Base-by-base conservation (phyloP, 2,797 vertebrate species). In the Aeoliscus strigatus region DNA sequence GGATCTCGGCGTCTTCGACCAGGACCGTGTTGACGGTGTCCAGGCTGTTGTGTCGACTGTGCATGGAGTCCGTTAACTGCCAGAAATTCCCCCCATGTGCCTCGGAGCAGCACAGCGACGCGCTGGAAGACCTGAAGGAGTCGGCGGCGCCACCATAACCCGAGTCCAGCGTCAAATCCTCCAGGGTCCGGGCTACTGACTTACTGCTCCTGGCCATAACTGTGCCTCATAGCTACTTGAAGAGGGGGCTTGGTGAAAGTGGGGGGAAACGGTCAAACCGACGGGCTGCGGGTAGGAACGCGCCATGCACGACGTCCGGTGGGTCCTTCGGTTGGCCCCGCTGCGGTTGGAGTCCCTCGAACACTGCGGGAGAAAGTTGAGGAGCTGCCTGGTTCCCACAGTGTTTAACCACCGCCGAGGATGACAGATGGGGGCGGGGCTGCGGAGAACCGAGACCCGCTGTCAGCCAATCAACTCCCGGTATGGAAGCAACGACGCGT, bases 61-160 rank as follows among this genome's bases (percentile, higher is more conserved):
- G 92, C 93, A 94, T 94, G 78, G 93, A 93, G 92, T 90, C 92
- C 82, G 91, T 91, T 91, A 94, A 70, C 83, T 88, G 91, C 91
- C 94, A 94, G 85, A 92, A 80, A 85, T 80, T 85, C 63, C 82
- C 75, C 63, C 89, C 87, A 87, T 93, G 92, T 64, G 94, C 91
- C 87, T 94, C 94, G 54, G 93, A 96, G 83, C 91, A 92, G 86
- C 93, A 94, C 86, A 96, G 88, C 75, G 96, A 97, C 87, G 94
- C 90, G 83, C 91, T 98, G 87, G 94, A 97, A 60, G 96, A 98
- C 66, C 93, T 88, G 83, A 96, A 92, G 70, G 96, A 98, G 88
- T 96, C 96, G 45, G 92, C 94, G 74, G 95, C 91, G 72, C 94
- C 96, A 92, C 96, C 94, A 93, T 98, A 97, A 86, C 96, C 96